Percentiles rank a stretch among this genome's conserved stretches.
phyloP scores from a whole-genome alignment of 1,140 invertebrate genomes.

The Maniola jurtina region DNA sequence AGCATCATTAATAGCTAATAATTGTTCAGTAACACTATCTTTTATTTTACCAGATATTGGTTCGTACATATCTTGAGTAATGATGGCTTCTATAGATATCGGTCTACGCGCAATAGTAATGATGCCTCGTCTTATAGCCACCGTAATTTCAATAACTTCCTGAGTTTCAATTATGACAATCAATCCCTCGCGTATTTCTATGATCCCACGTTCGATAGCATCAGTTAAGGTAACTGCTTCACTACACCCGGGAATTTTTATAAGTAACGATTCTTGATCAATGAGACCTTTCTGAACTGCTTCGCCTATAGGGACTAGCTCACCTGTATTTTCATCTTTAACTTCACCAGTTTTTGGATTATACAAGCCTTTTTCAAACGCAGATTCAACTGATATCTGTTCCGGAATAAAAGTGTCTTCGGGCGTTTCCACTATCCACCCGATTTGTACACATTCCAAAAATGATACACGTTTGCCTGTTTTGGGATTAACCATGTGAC shows the following conservation, averaged over 20 bases:
- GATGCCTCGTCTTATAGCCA: constrained; percentile 85
- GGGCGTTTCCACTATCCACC: constrained; percentile 83
- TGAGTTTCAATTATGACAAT: constrained; percentile 85
- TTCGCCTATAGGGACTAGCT: constrained; percentile 82
- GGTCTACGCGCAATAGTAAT: constrained; percentile 84
- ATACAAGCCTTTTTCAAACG: constrained; percentile 83
- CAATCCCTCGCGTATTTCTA: constrained; percentile 86
- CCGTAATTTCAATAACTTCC: constrained; percentile 83
- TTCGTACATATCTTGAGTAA: constrained; percentile 86
- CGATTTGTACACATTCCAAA: constrained; percentile 88
- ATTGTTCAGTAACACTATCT: constrained; percentile 85
- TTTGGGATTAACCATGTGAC: constrained; percentile 90
- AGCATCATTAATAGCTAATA: constrained; percentile 86
- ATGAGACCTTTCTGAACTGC: constrained; percentile 87
- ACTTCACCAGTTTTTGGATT: constrained; percentile 83
- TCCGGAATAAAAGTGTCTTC: constrained; percentile 71
- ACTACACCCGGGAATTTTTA: constrained; percentile 84
- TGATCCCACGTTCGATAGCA: constrained; percentile 87
- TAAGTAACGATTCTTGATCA: constrained; percentile 85
- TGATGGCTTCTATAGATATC: constrained; percentile 87
- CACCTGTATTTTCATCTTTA: constrained; percentile 81
- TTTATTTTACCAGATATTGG: constrained; percentile 84
- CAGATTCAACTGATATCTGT: constrained; percentile 82
- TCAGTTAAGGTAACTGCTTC: constrained; percentile 86
- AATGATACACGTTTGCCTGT: constrained; percentile 90